Evolutionary conservation across 2,113 vertebrate species (phyloP).

Genomic region (Gnathonemus echidnorhynchus): DNA sequence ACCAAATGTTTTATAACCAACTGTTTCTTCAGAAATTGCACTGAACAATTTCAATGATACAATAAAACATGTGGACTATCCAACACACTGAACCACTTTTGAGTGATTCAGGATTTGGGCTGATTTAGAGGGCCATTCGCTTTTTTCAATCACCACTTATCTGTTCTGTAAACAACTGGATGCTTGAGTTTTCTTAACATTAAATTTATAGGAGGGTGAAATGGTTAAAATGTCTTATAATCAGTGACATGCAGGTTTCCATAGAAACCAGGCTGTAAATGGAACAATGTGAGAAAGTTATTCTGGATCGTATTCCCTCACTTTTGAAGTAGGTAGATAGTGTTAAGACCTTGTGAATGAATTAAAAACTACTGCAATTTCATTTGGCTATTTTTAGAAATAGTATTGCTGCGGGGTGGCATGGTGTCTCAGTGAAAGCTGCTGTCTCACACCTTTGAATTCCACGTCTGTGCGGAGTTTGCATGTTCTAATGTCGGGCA

Average conservation of each 20-base stretch:
- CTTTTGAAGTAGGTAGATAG: background rate
- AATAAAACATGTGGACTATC: background rate
- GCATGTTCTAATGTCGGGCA: background rate
- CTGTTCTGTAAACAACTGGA: background rate
- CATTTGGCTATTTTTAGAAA: background rate
- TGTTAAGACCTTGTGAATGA: background rate
- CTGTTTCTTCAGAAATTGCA: background rate
- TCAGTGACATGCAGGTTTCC: background rate
- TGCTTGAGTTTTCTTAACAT: background rate
- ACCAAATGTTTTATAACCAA: background rate
- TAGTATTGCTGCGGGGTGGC: background rate
- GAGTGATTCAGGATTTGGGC: background rate
- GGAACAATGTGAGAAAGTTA: background rate
- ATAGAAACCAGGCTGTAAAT: background rate
- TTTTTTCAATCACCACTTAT: background rate
- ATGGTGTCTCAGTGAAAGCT: background rate
- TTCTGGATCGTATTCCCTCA: background rate
- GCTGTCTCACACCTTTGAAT: background rate
- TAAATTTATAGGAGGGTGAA: background rate
- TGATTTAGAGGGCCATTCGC: background rate
- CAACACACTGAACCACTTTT: background rate
- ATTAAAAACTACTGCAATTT: background rate
- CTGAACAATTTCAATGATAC: background rate
- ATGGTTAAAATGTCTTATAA: background rate
- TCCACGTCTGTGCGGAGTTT: background rate